Evolutionary conservation across 2,113 vertebrate species (phyloP), one percentile per base, ranked within the genome.

Genomic region (Zosterops pallidus): DNA sequence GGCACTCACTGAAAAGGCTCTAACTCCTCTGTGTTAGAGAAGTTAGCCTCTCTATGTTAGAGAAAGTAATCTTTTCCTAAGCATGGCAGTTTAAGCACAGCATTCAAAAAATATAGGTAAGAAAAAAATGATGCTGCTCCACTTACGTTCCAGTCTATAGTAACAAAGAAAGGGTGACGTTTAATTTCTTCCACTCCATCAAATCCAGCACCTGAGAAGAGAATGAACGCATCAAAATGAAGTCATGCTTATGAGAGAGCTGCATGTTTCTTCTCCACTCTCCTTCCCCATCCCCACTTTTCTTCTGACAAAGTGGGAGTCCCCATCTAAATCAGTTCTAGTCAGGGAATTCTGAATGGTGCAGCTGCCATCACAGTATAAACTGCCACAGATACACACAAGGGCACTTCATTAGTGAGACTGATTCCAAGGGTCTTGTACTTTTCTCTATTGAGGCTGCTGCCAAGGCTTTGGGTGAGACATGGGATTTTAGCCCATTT

Each of bases 161-260:
- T 98, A 67, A 97, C 97, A 94, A 99, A 99, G 97, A 99, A 99
- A 53, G 98, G 98, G 56, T 99, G 99, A 12, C 99, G 98, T 89
- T 99, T 99, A 89, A 99, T 99, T 97, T 99, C 99, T 97, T 99
- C 99, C 49, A 99, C 98, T 71, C 99, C 99, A 12, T 99, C 99
- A 3, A 98, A 98, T 68, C 99, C 99, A 39, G 99, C 99, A 86
- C 99, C 99, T 99, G 97, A 44, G 22, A 72, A 88, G 50, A 93
- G n/a, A 89, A 94, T 15, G 5, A 24, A 37, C 75, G 11, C 25
- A 21, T 60, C 19, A 95, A 69, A 86, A 74, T 41, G 5, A 76
- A 68, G 4, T n/a, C 20, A 28, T 20, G 67, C 44, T 83, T 77
- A 28, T 37, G 24, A 50, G 28, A 86, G 16, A 42, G 25, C 8